phyloP scores from a whole-genome alignment of 2,797 vertebrate species.

The Scolopax bukidnonensis region DNA sequence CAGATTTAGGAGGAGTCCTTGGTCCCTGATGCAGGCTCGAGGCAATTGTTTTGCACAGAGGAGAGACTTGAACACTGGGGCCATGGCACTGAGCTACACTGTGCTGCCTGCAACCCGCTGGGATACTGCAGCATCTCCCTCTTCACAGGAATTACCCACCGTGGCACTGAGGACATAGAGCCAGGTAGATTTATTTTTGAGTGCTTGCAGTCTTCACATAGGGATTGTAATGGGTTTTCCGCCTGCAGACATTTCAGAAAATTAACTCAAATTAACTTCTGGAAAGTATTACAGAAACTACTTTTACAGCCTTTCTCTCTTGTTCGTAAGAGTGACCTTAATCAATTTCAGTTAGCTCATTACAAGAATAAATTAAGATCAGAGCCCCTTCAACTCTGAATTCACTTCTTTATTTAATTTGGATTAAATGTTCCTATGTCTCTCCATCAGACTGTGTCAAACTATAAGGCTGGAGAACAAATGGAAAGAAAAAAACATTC shows the following conservation, averaged over 20 bases:
- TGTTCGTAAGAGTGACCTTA: neutral
- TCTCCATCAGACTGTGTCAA: neutral
- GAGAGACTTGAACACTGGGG: neutral
- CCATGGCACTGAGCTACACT: neutral
- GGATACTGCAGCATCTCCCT: neutral
- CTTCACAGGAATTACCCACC: neutral
- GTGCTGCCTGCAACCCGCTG: neutral
- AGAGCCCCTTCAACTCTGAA: neutral
- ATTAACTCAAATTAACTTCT: conserved; percentile 41
- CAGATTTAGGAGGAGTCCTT: neutral
- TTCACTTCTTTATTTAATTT: conserved; percentile 9
- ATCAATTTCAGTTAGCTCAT: conserved; percentile 10
- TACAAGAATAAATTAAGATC: conserved; percentile 31
- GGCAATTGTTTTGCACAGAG: neutral
- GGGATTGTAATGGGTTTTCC: neutral
- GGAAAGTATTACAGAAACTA: conserved; percentile 15
- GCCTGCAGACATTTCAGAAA: conserved; percentile 38
- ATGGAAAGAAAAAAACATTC: neutral
- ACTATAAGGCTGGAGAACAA: neutral
- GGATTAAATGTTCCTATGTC: neutral
- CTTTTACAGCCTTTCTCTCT: neutral
- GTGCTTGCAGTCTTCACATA: neutral
- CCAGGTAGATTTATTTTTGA: neutral
- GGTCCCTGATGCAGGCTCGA: neutral
- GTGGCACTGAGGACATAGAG: neutral